These are phyloP conservation scores for Marasmarcha lunaedactyla DNA, from an alignment of 2,888 invertebrate genomes.

Conservation along the genomic window DNA sequence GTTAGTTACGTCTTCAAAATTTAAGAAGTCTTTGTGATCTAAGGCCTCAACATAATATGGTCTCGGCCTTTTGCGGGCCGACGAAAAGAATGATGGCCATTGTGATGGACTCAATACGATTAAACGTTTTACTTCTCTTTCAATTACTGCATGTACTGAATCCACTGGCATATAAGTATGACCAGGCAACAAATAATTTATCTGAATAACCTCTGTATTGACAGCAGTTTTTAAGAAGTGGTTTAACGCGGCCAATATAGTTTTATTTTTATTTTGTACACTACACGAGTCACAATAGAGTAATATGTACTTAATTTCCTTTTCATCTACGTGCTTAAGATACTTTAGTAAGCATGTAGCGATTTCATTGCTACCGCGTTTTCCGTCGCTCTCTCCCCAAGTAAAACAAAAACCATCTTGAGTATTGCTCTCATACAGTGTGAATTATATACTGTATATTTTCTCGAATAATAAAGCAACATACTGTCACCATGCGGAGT, in stretches of 20 bases:
- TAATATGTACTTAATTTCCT: constrained; percentile 13
- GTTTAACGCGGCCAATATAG: background rate
- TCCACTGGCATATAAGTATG: no score
- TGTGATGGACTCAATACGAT: no score
- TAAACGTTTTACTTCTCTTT: no score
- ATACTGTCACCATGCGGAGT: constrained; percentile 2
- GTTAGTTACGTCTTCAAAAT: no score
- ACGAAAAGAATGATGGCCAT: no score
- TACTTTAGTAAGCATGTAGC: constrained; percentile 18
- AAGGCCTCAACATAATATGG: no score
- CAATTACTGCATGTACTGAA: no score
- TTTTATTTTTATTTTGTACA: constrained; percentile 16
- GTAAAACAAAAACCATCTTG: constrained; percentile 17
- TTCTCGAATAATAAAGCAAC: constrained; percentile 2
- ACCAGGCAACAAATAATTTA: background rate
- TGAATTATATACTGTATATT: constrained; percentile 19
- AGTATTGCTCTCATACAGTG: constrained; percentile 18
- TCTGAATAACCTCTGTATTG: background rate
- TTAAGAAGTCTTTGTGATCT: no score
- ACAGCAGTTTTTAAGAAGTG: background rate
- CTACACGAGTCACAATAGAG: constrained; percentile 15
- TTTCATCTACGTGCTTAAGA: constrained; percentile 13
- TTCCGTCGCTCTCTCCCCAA: constrained; percentile 23
- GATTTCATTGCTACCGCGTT: constrained; percentile 22
- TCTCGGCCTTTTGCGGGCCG: no score